Evolutionary conservation across 2,888 invertebrate species (phyloP).

Genomic region (Nymphalis c-album): DNA sequence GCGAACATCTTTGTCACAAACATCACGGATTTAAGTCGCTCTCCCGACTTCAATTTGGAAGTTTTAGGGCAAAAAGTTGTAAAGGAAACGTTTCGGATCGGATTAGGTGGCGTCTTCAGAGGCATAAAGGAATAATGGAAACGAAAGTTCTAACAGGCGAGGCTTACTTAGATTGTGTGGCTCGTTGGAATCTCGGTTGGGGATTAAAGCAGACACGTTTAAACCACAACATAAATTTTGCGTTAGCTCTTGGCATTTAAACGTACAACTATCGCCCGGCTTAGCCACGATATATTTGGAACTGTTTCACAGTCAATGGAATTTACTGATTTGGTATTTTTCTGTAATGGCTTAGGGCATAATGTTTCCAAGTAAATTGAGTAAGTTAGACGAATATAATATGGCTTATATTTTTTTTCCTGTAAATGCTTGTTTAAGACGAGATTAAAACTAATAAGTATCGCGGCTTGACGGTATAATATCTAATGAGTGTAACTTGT

Average conservation of each 20-base stretch:
- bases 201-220: slow-evolving; percentile 71
- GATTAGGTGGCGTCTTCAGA: slow-evolving; percentile 57
- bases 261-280: slow-evolving; percentile 27
- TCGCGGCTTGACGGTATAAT: too few relatives aligned
- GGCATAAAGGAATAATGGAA: slow-evolving; percentile 64
- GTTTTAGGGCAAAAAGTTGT: slow-evolving; percentile 50
- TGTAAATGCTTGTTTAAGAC: too few relatives aligned
- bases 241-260: slow-evolving; percentile 55
- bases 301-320: slow-evolving; percentile 12
- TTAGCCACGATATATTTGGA: slow-evolving; percentile 25
- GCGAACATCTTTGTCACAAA: slow-evolving; percentile 32
- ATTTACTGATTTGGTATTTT: not conserved
- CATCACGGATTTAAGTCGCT: slow-evolving; percentile 40
- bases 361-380: too few relatives aligned
- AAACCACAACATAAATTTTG: slow-evolving; percentile 68
- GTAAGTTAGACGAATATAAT: too few relatives aligned
- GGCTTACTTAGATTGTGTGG: slow-evolving; percentile 69
- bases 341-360: not conserved
- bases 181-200: slow-evolving; percentile 59
- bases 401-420: too few relatives aligned
- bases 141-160: slow-evolving; percentile 64
- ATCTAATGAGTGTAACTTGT: too few relatives aligned
- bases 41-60: slow-evolving; percentile 50
- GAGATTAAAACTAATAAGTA: too few relatives aligned
- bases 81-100: slow-evolving; percentile 56